These are phyloP conservation scores for Zosterops hypoxanthus DNA, from an alignment of 2,113 vertebrate species.

Conservation along the genomic window DNA sequence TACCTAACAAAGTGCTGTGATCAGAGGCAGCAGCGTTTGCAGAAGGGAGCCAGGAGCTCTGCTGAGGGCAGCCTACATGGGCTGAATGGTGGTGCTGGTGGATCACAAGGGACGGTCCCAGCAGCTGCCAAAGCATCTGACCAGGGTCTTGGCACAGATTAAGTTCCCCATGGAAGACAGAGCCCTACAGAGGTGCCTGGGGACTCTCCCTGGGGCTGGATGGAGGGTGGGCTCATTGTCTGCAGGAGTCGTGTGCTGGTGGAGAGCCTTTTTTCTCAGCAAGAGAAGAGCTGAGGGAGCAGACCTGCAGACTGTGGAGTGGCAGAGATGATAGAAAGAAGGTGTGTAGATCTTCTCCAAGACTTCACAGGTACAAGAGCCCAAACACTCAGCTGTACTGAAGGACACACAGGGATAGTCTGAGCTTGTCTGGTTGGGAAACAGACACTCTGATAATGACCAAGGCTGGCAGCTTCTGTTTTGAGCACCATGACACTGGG, in stretches of 20 bases:
- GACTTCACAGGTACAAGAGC: background rate
- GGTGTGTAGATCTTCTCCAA: background rate
- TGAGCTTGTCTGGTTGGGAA: background rate
- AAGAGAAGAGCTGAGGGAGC: background rate
- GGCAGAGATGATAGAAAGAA: background rate
- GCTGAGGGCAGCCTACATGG: accelerated
- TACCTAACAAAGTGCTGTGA: background rate
- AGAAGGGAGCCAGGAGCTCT: background rate
- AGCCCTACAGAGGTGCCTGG: background rate
- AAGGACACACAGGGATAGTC: background rate
- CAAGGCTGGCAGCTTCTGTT: background rate
- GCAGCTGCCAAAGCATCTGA: background rate
- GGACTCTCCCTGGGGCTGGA: accelerated
- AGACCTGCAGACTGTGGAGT: background rate
- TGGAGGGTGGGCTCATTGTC: background rate
- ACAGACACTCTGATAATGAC: background rate
- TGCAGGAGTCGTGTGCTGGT: background rate
- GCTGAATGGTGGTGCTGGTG: background rate
- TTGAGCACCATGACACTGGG: background rate
- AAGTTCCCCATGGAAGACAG: background rate
- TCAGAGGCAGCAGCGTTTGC: background rate
- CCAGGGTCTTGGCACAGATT: background rate
- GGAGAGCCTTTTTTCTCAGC: accelerated
- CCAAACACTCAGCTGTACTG: background rate
- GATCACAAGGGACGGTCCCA: background rate